Percentiles rank a stretch among this genome's conserved stretches.
These are phyloP conservation scores for Urocyon cinereoargenteus DNA, from an alignment of 2,797 vertebrate genomes.

Conservation along the genomic window DNA sequence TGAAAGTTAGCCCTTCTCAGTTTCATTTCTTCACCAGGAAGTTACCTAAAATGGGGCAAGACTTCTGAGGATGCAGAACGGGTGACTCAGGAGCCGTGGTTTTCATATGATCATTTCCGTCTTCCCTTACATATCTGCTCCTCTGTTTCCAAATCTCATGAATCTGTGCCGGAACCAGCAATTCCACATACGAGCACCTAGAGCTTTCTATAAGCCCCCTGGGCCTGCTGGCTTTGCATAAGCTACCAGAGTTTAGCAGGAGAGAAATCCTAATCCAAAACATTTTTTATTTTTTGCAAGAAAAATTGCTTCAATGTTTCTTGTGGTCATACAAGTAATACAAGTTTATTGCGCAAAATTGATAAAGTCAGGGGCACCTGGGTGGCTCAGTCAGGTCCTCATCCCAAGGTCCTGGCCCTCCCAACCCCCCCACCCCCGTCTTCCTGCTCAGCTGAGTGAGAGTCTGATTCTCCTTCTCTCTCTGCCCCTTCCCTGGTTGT, in stretches of 20 bases:
- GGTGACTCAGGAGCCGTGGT: too few relatives aligned
- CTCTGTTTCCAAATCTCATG: not conserved
- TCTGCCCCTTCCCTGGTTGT: not conserved
- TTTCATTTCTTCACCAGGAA: slow-evolving; percentile 9
- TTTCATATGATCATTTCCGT: rapidly evolving
- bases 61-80: not conserved
- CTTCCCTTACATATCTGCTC: not conserved
- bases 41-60: not conserved
- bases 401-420: too few relatives aligned
- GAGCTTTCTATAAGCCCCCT: not conserved
- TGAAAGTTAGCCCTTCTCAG: not conserved
- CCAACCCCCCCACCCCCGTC: too few relatives aligned
- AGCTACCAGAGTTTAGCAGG: not conserved
- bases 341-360: not conserved
- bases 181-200: not conserved
- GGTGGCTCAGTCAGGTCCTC: not conserved
- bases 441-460: too few relatives aligned
- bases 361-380: not conserved
- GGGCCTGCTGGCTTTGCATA: not conserved
- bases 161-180: not conserved
- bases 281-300: not conserved
- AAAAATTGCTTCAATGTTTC: not conserved
- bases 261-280: not conserved
- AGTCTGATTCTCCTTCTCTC: not conserved
- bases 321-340: not conserved